phyloP scores from a whole-genome alignment of 2,797 vertebrate genomes.

The Sebastes kiyomatsui region DNA sequence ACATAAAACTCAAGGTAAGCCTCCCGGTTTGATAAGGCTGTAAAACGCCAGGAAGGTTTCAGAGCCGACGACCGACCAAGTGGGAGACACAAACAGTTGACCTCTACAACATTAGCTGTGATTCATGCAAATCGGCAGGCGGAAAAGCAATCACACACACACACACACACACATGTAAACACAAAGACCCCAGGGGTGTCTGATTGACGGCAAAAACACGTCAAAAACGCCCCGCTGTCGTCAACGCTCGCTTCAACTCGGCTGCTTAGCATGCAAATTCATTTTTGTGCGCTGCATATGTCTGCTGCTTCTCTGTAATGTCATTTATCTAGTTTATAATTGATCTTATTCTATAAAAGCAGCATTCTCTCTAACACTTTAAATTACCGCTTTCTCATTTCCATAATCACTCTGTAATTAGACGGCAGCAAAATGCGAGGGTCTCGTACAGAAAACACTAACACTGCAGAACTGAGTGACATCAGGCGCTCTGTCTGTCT shows the following conservation, averaged over 20 bases:
- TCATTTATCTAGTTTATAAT: slow-evolving; percentile 37
- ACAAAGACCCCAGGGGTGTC: slow-evolving; percentile 5
- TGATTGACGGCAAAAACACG: slow-evolving; percentile 34
- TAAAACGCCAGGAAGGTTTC: slow-evolving; percentile 49
- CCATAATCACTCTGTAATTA: slow-evolving; percentile 56
- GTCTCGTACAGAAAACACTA: neutral
- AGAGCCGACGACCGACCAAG: slow-evolving; percentile 12
- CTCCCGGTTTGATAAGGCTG: slow-evolving; percentile 35
- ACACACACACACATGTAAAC: slow-evolving; percentile 12
- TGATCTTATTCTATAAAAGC: slow-evolving; percentile 42
- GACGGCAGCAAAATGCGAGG: slow-evolving; percentile 12
- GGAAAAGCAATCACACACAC: neutral
- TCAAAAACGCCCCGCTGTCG: neutral
- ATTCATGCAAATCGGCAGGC: neutral
- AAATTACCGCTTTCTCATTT: slow-evolving; percentile 29
- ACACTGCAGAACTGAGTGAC: slow-evolving; percentile 8
- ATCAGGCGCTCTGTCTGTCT: neutral
- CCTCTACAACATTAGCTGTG: slow-evolving; percentile 45
- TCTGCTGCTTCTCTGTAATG: slow-evolving; percentile 10
- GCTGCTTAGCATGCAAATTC: slow-evolving; percentile 27
- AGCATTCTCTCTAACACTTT: slow-evolving; percentile 23
- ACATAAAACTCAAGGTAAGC: slow-evolving; percentile 49
- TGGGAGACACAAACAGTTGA: slow-evolving; percentile 24
- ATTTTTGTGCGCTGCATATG: neutral
- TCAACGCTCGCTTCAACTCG: neutral